Percentiles rank a stretch among this genome's conserved stretches.
These are phyloP conservation scores for Mystacornis crossleyi DNA, from an alignment of 2,113 vertebrate species.

Conservation along the genomic window DNA sequence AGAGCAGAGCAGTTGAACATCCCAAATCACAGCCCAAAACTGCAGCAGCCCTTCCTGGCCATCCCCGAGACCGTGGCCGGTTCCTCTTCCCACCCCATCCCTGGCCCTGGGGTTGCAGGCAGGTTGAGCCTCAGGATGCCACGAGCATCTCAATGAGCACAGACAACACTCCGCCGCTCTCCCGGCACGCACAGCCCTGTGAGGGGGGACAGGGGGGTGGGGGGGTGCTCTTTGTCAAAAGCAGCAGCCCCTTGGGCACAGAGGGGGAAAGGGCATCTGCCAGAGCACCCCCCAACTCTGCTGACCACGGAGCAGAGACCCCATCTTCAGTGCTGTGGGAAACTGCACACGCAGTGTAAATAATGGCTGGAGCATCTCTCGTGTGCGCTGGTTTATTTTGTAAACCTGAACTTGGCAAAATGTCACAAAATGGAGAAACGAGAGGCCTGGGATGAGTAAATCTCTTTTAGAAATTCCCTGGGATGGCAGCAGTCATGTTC, in stretches of 20 bases:
- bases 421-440: conserved; percentile 65
- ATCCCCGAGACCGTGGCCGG: rapidly evolving
- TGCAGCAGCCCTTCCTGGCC: neutral
- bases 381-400: conserved; percentile 43
- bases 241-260: neutral
- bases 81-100: neutral
- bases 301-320: rapidly evolving
- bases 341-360: neutral
- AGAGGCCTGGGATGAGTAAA: conserved; percentile 50
- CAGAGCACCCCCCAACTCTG: rapidly evolving
- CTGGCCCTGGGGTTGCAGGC: neutral
- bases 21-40: neutral
- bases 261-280: neutral
- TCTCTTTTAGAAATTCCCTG: conserved; percentile 53
- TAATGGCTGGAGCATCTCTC: neutral
- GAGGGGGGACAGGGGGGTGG: neutral
- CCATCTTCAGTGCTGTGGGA: neutral
- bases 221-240: neutral
- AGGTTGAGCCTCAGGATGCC: neutral
- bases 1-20: neutral
- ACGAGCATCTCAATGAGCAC: neutral
- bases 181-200: rapidly evolving
- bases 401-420: conserved; percentile 77
- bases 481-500: neutral
- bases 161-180: rapidly evolving